Evolutionary conservation across 2,888 invertebrate genomes (phyloP).

Genomic region (Monochamus alternatus): DNA sequence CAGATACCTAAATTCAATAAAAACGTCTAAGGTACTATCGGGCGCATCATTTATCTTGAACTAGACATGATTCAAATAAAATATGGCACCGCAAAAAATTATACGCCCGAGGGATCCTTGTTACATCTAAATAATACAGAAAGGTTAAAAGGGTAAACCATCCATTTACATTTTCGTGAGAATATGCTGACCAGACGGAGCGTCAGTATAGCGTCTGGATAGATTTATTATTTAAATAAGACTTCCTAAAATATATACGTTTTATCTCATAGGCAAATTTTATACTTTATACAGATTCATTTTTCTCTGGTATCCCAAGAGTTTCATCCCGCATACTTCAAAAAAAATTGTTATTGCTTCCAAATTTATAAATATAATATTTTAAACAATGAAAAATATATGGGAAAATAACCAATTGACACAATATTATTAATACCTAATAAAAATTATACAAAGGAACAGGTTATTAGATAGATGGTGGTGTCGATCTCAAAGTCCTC

Average conservation of each 20-base stretch:
- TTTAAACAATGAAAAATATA: too few relatives aligned
- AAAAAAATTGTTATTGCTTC: too few relatives aligned
- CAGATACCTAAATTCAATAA: too few relatives aligned
- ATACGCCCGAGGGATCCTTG: not conserved
- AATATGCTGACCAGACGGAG: constrained; percentile 2
- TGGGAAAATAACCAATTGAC: too few relatives aligned
- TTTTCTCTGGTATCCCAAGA: too few relatives aligned
- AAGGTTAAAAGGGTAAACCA: constrained; percentile 8
- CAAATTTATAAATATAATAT: too few relatives aligned
- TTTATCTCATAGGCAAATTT: not conserved
- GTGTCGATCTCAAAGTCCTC: too few relatives aligned
- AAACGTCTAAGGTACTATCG: not conserved
- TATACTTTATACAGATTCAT: not conserved
- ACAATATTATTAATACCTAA: too few relatives aligned
- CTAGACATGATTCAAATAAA: not conserved
- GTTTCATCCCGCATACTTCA: too few relatives aligned
- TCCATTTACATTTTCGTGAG: constrained; percentile 7
- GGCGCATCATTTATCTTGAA: not conserved
- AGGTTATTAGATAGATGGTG: too few relatives aligned
- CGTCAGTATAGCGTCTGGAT: constrained; percentile 1
- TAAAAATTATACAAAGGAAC: too few relatives aligned
- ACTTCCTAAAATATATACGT: not conserved
- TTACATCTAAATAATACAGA: not conserved
- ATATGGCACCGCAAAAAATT: constrained; percentile 2
- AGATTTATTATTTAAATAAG: constrained; percentile 13